Percentiles rank a stretch among this genome's conserved stretches.
phyloP scores from a whole-genome alignment of 2,888 invertebrate genomes.

The Tricholauxania praeusta region DNA sequence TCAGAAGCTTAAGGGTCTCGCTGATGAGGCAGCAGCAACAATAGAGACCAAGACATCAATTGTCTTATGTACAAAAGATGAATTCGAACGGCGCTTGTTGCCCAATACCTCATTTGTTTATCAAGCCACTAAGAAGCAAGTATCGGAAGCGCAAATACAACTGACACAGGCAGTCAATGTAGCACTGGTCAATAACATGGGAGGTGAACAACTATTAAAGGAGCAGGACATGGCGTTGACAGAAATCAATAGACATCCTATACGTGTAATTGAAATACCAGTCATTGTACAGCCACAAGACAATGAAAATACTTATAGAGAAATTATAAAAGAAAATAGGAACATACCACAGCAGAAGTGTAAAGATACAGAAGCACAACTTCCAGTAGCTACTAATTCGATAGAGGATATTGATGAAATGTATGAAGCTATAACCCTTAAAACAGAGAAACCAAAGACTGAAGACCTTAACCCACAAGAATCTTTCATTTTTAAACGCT shows the following conservation, averaged over 20 bases:
- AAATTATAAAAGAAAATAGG: not conserved
- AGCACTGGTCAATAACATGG: slow-evolving; percentile 61
- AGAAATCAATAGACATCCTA: not conserved
- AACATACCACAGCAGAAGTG: slow-evolving; percentile 4
- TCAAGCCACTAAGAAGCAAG: slow-evolving; percentile 68
- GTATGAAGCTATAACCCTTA: slow-evolving; percentile 58
- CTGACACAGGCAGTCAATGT: slow-evolving; percentile 65
- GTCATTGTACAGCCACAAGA: no score
- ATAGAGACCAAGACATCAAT: slow-evolving; percentile 33
- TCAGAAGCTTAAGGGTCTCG: slow-evolving; percentile 58
- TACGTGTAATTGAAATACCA: slow-evolving; percentile 10
- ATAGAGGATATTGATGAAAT: slow-evolving; percentile 43
- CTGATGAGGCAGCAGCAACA: slow-evolving; percentile 32
- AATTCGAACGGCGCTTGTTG: slow-evolving; percentile 66
- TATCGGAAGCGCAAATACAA: slow-evolving; percentile 50
- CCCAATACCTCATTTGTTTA: slow-evolving; percentile 78
- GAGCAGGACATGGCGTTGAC: not conserved
- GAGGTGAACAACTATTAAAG: slow-evolving; percentile 57
- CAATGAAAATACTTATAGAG: not conserved
- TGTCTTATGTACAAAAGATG: slow-evolving; percentile 52
- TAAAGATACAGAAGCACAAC: slow-evolving; percentile 12
- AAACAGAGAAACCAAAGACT: slow-evolving; percentile 52
- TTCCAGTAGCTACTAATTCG: not conserved
- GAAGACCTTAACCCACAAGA: slow-evolving; percentile 46
- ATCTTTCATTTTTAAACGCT: slow-evolving; percentile 50